Evolutionary conservation across 2,113 vertebrate genomes (phyloP), one percentile per base, ranked within the genome.

Genomic region (Galeopterus variegatus): DNA sequence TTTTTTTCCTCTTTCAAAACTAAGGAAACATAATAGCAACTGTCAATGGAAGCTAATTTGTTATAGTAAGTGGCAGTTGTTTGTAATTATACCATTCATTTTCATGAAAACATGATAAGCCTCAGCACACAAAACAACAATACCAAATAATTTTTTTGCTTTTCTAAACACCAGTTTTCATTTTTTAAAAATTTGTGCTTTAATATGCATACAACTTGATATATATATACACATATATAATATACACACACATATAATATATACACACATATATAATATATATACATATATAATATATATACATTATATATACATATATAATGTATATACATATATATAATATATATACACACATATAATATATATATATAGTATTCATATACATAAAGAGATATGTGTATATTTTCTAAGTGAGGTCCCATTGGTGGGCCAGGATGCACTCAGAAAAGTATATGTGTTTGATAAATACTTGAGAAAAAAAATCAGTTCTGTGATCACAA

Each of bases 51-150:
- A 91, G 31, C 41, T 76, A 77, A 52, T 95, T 95, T 91, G 4
- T 91, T 67, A 82, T 88, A 60, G 54, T 8, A 73, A 52, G 7
- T 82, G 26, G 54, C 24, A 41, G n/a, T 76, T 83, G 60, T 73
- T 76, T 92, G 15, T 90, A 83, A 48, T 92, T 92, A 65, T 33
- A 58, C 64, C 50, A 33, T 89, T 93, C 11, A 73, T 93, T 94
- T 70, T n/a, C 8, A n/a, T 52, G 80, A 11, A 79, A 56, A 87
- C 64, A 36, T 64, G 87, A 83, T 84, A 86, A 45, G 5, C 1
- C 1, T 77, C 92, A 19, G 9, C 52, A 60, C 36, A 36, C 3
- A 88, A 60, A 93, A 90, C 28, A 76, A 79, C 48, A 70, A 24
- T 64, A 36, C 9, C 65, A 64, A 91, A 81, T 21, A 28, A 23